A percentile compares a stretch with the other conserved stretches of the same genome.
phyloP scores from a whole-genome alignment of 1,140 invertebrate species.

The Aporrectodea caliginosa region DNA sequence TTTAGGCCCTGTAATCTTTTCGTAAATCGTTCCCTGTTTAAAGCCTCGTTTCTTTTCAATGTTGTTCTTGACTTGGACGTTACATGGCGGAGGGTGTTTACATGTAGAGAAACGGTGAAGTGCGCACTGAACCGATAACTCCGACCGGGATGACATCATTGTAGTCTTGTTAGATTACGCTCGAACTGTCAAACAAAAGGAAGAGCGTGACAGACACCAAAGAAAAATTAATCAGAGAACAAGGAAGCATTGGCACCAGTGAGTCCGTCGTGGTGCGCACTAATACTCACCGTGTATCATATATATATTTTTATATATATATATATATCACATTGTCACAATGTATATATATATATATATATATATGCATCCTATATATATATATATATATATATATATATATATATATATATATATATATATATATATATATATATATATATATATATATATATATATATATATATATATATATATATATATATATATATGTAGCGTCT shows the following conservation, averaged over 20 bases:
- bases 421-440: not conserved
- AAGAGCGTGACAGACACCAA: not conserved
- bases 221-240: not conserved
- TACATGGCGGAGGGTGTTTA: not conserved
- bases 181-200: too few relatives aligned
- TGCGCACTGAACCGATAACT: not conserved
- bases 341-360: not conserved
- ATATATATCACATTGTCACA: not conserved
- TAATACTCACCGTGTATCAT: not conserved
- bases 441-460: not conserved
- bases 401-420: not conserved
- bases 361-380: not conserved
- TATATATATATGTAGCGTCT: not conserved
- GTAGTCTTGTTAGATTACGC: too few relatives aligned
- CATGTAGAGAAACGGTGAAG: not conserved
- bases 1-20: too few relatives aligned
- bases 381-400: not conserved
- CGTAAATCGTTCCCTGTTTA: too few relatives aligned
- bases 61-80: not conserved
- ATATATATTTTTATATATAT: not conserved
- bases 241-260: not conserved
- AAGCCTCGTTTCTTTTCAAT: not conserved
- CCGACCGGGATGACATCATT: too few relatives aligned
- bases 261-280: too few relatives aligned
- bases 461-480: not conserved